Conservation (phyloP, 2,113 vertebrate species). For the Rousettus leschenaultii region DNA sequence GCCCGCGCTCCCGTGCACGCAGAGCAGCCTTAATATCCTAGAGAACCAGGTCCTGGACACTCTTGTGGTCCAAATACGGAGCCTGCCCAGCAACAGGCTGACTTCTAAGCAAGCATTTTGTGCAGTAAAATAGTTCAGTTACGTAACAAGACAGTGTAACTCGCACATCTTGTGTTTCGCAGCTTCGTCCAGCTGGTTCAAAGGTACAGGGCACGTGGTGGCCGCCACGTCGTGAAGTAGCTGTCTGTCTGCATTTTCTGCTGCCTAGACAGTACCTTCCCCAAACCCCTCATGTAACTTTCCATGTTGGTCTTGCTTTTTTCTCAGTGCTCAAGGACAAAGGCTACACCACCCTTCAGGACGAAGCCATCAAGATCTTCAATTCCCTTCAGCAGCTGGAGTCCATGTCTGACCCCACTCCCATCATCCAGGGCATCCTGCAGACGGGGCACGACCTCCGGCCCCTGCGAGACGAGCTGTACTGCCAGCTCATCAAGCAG, state of each 20-base stretch:
- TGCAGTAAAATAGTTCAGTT: background rate
- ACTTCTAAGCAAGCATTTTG: background rate
- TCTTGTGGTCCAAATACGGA: rapidly evolving
- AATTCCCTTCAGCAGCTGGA: constrained; percentile 95
- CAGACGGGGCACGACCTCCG: constrained; percentile 93
- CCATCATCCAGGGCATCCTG: constrained; percentile 93
- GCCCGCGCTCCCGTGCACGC: rapidly evolving
- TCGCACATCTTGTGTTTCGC: background rate
- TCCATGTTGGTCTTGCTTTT: background rate
- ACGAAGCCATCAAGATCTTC: constrained; percentile 96
- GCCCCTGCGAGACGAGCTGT: constrained; percentile 93
- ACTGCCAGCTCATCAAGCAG: constrained; percentile 98
- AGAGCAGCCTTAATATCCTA: background rate
- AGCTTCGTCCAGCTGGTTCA: background rate
- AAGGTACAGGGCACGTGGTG: rapidly evolving
- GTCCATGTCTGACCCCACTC: constrained; percentile 89
- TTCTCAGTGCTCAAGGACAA: constrained; percentile 86
- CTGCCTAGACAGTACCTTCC: background rate
- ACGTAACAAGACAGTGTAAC: rapidly evolving
- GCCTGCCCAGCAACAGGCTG: background rate
- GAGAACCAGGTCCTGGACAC: background rate
- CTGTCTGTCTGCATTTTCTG: background rate
- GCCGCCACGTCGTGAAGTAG: rapidly evolving
- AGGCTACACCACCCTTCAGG: constrained; percentile 93
- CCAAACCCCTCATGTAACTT: rapidly evolving